These are phyloP conservation scores for Benthosema pterotum DNA, from an alignment of 2,797 vertebrate species.

Conservation along the genomic window DNA sequence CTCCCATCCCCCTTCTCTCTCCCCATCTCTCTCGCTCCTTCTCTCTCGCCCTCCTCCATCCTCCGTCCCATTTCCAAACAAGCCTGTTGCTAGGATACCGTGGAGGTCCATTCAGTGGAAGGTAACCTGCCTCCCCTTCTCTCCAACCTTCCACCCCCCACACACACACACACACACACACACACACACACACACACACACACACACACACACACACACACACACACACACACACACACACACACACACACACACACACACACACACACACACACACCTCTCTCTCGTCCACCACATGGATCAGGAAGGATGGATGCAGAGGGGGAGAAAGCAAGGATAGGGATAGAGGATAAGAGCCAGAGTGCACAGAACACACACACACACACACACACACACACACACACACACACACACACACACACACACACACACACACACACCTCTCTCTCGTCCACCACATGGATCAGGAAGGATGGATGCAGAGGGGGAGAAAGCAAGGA, in stretches of 20 bases:
- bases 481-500: conserved; percentile 30
- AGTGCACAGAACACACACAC: conserved; percentile 2
- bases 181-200: conserved; percentile 4
- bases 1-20: background rate
- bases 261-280: background rate
- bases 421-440: background rate
- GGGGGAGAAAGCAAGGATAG: conserved; percentile 29
- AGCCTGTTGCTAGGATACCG: conserved; percentile 81
- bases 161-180: background rate
- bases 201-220: too few species aligned
- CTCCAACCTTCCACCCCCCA: background rate
- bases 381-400: too few species aligned
- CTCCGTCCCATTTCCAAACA: conserved; percentile 73
- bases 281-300: conserved; percentile 23
- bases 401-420: conserved; percentile 19
- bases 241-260: background rate
- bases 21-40: conserved; percentile 42
- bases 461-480: conserved; percentile 20
- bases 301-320: conserved; percentile 17
- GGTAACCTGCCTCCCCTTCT: conserved; percentile 42
- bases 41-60: conserved; percentile 25
- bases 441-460: conserved; percentile 24
- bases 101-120: conserved; percentile 65
- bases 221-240: conserved; percentile 3
- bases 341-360: conserved; percentile 18